Base-by-base conservation (phyloP, 2,113 vertebrate species). In the Pseudopipra pipra region DNA sequence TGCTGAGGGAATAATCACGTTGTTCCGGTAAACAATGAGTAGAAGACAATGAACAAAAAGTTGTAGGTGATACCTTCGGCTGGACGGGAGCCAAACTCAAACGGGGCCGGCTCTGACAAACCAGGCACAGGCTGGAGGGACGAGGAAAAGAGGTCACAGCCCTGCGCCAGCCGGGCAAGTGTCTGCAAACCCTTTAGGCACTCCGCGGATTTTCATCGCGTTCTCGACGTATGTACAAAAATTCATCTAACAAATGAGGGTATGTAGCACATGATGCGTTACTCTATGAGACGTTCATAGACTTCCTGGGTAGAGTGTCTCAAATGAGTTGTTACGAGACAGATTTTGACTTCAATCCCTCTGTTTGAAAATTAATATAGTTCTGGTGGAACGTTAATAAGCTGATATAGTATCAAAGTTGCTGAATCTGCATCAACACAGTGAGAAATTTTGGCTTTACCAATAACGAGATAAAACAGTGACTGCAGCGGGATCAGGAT, bases 121-220 rank as follows among this genome's bases (percentile, higher is more conserved):
- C 12, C 70, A 68, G 59, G 7, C 46, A 77, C 70, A n/a, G 84
- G 68, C 85, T 62, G 66, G 33, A 93, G 31, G 35, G 31, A 66
- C 24, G 12, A 11, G 21, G 62, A 81, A 87, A 91, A 6, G 62
- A 86, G 71, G 49, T 18, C 79, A 61, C n/a, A 78, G 90, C 63
- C 89, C 86, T 11, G 54, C 13, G 5, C 51, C 65, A 51, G 6
- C 6, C 1, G 0, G 70, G 73, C 52, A 27, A 82, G 80, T 2
- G 1, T 2, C 89, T 31, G 13, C 20, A 43, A 61, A 80, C 30
- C 55, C 83, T 55, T 59, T 19, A 20, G 33, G 5, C 21, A 9
- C 55, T 1, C 14, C 1, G 7, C 0, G 0, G 47, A 14, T 68
- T 87, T 46, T 58, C 68, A 37, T 11, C 6, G 0, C 0, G 0